A percentile compares a stretch with the other conserved stretches of the same genome.
These are phyloP conservation scores for Malacoraja senta DNA, from an alignment of 2,797 vertebrate genomes.

Conservation along the genomic window DNA sequence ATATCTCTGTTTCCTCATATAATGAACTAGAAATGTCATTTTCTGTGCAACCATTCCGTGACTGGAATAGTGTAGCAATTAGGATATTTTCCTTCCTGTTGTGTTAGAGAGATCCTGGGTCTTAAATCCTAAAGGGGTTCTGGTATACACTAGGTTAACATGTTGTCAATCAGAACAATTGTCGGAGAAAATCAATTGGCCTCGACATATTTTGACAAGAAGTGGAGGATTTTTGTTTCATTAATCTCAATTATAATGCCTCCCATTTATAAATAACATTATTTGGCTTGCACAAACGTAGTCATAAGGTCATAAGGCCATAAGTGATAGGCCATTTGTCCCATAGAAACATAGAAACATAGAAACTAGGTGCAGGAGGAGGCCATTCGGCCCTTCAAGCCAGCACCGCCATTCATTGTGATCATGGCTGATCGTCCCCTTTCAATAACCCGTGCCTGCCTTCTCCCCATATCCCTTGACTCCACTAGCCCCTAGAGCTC, in stretches of 20 bases:
- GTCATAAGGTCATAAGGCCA: too few relatives aligned
- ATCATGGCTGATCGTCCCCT: too few relatives aligned
- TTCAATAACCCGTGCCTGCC: too few relatives aligned
- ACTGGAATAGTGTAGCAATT: neutral
- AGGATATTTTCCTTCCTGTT: neutral
- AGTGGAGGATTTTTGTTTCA: neutral
- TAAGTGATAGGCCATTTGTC: too few relatives aligned
- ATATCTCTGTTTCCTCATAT: neutral
- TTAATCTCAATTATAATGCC: neutral
- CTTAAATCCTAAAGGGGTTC: neutral
- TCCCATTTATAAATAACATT: neutral
- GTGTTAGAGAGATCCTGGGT: neutral
- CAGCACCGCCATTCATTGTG: too few relatives aligned
- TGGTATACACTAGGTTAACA: neutral
- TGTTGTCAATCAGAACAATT: neutral
- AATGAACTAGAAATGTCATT: neutral
- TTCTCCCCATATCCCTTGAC: too few relatives aligned
- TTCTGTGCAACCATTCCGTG: neutral
- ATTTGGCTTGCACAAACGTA: neutral
- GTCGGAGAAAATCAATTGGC: neutral
- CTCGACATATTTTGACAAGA: neutral
- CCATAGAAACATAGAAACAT: too few relatives aligned
- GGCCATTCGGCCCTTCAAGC: too few relatives aligned
- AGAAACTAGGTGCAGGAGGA: too few relatives aligned
- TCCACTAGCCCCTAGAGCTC: too few relatives aligned